Base-by-base conservation (phyloP, 2,113 vertebrate species). In the Phocoena sinus region DNA sequence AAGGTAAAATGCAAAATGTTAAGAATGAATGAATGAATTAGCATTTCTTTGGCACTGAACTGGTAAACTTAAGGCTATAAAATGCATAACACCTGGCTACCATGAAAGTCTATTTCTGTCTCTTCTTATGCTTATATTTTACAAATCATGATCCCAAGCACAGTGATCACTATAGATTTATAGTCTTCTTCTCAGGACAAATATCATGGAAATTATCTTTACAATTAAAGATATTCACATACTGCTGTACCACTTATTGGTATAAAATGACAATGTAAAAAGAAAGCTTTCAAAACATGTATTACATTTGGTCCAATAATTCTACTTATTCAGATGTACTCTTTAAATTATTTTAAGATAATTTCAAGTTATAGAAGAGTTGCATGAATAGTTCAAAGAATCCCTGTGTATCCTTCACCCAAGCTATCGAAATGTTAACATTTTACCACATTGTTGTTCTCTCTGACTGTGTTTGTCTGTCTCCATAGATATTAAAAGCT, bases 311-410 rank as follows among this genome's bases (percentile, higher is more conserved):
- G 92, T 56, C 25, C n/a, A 89, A 23, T 79, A 89, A 86, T 67
- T 93, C 63, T 20, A 74, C 26, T 79, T 80, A 94, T 47, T 65
- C 26, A 96, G 63, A 93, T 73, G 20, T 25, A 58, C 8, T 84
- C 18, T 82, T 94, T 36, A 68, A 89, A 91, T 95, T 56, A 95
- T 82, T 97, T 71, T 91, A 58, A 88, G 36, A 85, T 53, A 33
- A 87, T 76, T 58, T 70, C 20, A 92, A 82, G 25, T 83, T 95
- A 80, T n/a, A 76, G n/a, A 88, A 85, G 77, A 76, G 12, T 68
- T 91, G 14, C 23, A 44, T 89, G 84, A 41, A 79, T 91, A 77
- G 89, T 81, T 89, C 36, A 53, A 74, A 97, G 53, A 85, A 85
- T 81, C 68, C 23, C 60, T 82, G 1, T 86, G 18, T 36, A 74